A percentile compares a stretch with the other conserved stretches of the same genome.
Conservation (phyloP, 2,113 vertebrate genomes). For the Carassius carassius region DNA sequence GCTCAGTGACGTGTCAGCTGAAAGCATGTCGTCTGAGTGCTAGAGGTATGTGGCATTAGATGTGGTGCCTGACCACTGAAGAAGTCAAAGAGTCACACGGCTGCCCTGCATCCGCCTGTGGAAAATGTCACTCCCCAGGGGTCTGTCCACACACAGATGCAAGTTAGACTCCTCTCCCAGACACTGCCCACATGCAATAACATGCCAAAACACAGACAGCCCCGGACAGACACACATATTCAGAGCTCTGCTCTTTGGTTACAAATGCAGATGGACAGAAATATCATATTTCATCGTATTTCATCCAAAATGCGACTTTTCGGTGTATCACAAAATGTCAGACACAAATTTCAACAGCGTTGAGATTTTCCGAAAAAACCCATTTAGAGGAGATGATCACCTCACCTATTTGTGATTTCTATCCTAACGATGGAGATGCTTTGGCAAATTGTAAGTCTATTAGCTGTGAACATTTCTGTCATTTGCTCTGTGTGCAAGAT, state of each 20-base stretch:
- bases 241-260: neutral
- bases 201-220: slow-evolving; percentile 32
- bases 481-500: slow-evolving; percentile 66
- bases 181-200: slow-evolving; percentile 12
- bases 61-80: slow-evolving; percentile 52
- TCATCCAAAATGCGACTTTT: slow-evolving; percentile 25
- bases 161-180: slow-evolving; percentile 54
- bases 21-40: neutral
- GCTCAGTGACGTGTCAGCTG: slow-evolving; percentile 13
- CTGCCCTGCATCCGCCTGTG: slow-evolving; percentile 12
- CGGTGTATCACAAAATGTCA: slow-evolving; percentile 10
- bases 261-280: neutral
- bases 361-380: slow-evolving; percentile 28
- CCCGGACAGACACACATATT: slow-evolving; percentile 8
- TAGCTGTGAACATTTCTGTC: slow-evolving; percentile 74
- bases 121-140: slow-evolving; percentile 74
- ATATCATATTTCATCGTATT: slow-evolving; percentile 27
- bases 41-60: slow-evolving; percentile 52
- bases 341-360: neutral
- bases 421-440: slow-evolving; percentile 48
- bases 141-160: slow-evolving; percentile 50
- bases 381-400: slow-evolving; percentile 24
- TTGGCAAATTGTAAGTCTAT: slow-evolving; percentile 71
- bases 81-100: slow-evolving; percentile 58
- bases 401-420: slow-evolving; percentile 37